Evolutionary conservation across 2,797 vertebrate genomes (phyloP).

Genomic region (Dallia pectoralis): DNA sequence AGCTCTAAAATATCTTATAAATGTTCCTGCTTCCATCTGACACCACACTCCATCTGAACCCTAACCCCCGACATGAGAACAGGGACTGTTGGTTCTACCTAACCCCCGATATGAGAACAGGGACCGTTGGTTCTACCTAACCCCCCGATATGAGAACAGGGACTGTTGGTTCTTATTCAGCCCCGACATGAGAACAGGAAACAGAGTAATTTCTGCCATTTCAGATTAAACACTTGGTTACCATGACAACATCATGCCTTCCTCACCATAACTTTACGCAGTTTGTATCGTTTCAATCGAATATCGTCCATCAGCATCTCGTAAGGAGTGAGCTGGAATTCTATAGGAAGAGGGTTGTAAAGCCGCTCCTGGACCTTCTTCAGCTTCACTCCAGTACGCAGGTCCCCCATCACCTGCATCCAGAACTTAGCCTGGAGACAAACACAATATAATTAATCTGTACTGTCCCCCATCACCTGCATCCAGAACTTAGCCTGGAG

Average conservation of each 20-base stretch:
- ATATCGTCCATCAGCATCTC: conserved; percentile 99
- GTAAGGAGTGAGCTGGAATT: conserved; percentile 95
- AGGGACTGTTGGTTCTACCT: too few species aligned
- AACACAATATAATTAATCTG: too few species aligned
- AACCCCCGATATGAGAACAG: not conserved
- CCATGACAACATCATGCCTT: too few species aligned
- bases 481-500: conserved; percentile 90
- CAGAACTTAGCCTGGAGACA: conserved; percentile 84
- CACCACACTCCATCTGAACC: too few species aligned
- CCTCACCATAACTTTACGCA: conserved; percentile 94
- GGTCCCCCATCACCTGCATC: conserved; percentile 89
- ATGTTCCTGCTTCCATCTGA: not conserved
- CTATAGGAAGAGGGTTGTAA: conserved; percentile 88
- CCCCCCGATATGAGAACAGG: not conserved
- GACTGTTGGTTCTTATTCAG: too few species aligned
- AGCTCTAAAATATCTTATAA: too few species aligned
- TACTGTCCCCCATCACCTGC: conserved; percentile 87
- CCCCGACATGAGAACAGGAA: not conserved
- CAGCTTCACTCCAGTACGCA: conserved; percentile 82
- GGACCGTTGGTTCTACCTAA: too few species aligned
- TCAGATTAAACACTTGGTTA: too few species aligned
- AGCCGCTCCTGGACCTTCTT: conserved; percentile 89
- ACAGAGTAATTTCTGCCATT: too few species aligned
- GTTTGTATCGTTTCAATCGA: conserved; percentile 90
- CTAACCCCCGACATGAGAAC: not conserved